Evolutionary conservation across 2,797 vertebrate genomes (phyloP), one percentile per base, ranked within the genome.

Genomic region (Garrulus glandarius): DNA sequence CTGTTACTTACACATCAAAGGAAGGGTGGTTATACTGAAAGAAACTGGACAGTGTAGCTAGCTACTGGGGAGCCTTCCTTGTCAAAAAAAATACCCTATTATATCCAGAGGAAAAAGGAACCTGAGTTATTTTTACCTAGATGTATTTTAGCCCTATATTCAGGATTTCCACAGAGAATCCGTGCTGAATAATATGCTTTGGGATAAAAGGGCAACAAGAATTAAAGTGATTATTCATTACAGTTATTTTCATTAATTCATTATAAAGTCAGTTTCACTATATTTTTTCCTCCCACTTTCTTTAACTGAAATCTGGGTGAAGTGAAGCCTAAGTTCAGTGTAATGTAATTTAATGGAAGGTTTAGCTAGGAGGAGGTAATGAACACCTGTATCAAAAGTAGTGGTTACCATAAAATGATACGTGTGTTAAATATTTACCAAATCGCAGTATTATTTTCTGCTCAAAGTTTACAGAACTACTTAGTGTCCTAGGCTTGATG

Each of bases 401-500:
- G 65, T 84, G 57, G 79, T 88, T 89, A 87, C 83, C 93, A 91
- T 91, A 89, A 92, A 89, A 92, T 65, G 91, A 93, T 93, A 95
- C 1, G 10, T 75, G 82, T 72, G 80, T 96, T 92, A 92, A 96
- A 94, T 95, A 96, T 93, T 96, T 94, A 94, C 91, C 82, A 92
- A 80, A 91, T 84, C 0, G 5, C 36, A 72, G 65, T 86, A 91
- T 95, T 94, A 94, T 94, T 97, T 97, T 96, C 90, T 82, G 24
- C 92, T 95, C 72, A 84, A 92, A 96, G 79, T 97, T 96, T 95
- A 97, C 94, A 84, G 82, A 95, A 87, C 95, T 96, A 92, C 92
- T 95, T 95, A 95, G 94, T 91, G 91, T 94, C 93, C 84, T 71
- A 77, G 59, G 72, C 82, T 81, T 92, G 92, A 95, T 91, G 87